phyloP scores from a whole-genome alignment of 2,113 vertebrate genomes.

The Tragelaphus scriptus region DNA sequence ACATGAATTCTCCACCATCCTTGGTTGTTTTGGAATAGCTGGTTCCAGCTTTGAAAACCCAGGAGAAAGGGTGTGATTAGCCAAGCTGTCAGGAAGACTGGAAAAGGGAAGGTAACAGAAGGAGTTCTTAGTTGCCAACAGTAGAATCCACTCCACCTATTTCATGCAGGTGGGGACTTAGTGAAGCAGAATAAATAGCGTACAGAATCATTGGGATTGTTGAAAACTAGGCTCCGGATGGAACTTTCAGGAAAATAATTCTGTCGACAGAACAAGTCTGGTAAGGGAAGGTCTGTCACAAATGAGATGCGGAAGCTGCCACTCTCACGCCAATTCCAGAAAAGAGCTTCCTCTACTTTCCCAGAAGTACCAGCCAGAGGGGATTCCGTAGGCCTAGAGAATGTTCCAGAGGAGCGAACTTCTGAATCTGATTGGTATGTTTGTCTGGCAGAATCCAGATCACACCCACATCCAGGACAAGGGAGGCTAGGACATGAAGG shows the following conservation, averaged over 20 bases:
- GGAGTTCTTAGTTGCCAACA: not conserved
- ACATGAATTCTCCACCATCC: not conserved
- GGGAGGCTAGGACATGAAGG: not conserved
- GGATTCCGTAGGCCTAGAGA: too few species aligned
- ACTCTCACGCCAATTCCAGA: not conserved
- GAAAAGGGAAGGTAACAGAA: not conserved
- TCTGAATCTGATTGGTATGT: not conserved
- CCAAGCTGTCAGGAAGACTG: not conserved
- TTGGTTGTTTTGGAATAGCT: not conserved
- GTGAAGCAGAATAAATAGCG: not conserved
- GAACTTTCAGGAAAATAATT: not conserved
- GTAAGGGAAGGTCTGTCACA: not conserved
- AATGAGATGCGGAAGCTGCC: not conserved
- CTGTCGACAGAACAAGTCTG: not conserved
- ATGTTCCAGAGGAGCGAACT: not conserved
- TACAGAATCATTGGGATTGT: not conserved
- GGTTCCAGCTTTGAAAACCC: not conserved
- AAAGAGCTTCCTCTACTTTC: not conserved
- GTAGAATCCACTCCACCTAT: not conserved
- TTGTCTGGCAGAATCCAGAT: not conserved
- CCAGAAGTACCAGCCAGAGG: not conserved
- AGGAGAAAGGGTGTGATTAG: not conserved
- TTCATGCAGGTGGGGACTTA: not conserved
- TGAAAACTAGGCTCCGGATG: not conserved
- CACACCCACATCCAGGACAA: not conserved